Evolutionary conservation across 2,888 invertebrate genomes (phyloP), one percentile per base, ranked within the genome.

Genomic region (Lypha dubia): DNA sequence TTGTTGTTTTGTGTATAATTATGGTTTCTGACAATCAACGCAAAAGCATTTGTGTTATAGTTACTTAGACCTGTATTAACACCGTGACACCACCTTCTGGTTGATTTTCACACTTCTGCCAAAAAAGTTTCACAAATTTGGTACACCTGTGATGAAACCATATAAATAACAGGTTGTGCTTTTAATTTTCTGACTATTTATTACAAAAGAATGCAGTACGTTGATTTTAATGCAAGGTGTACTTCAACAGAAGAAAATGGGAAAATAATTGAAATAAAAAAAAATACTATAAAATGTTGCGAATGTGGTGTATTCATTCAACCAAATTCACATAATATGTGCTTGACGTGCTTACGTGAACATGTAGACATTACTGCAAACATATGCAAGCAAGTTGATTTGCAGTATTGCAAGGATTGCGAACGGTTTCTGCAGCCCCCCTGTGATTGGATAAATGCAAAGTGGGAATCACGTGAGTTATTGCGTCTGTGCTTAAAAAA

Each of bases 261-360:
- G 15, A 38, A 63, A 38, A 6, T 17, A 7, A 63, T 75, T 11
- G 38, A 46, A 75, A 73, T 84, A 35, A 53, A 35, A 71, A 35
- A 17, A 32, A 92, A 88, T 2, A 83, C 88, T 79, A 89, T 90
- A 35, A 94, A 97, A 89, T 99, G 99, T 91, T 99, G 99, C 90
- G 96, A 98, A 92, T 99, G 99, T 93, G 99, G 98, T 11, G 94
- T 95, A 17, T 93, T 94, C 20, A 99, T 99, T 79, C 96, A 97
- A 88, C 96, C 99, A 32, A 99, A 99, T 93, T 97, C 98, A 2
- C 95, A 98, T 1, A 99, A 99, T 92, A 99, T 98, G 98, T 99
- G 99, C 92, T 97, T 98, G 1, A 96, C 96, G 17, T 99, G 99
- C 92, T 92, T 99, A 51, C 94, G 99, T 63, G 95, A 96, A 35